Conservation (phyloP, 1,140 invertebrate genomes). For the Scylla paramamosain region DNA sequence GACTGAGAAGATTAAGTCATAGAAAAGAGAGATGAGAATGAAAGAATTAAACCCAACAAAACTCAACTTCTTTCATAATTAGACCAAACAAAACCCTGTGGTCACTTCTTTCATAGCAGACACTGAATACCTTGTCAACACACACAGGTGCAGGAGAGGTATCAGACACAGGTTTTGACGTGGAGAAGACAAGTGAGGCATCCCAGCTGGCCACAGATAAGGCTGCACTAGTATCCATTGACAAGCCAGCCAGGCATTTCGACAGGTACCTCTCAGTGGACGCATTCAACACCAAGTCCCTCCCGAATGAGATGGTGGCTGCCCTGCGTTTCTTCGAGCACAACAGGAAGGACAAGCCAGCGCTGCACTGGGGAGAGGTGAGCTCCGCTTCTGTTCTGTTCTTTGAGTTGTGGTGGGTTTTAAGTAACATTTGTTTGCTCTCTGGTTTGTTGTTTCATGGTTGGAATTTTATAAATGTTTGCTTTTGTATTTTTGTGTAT, state of each 20-base stretch:
- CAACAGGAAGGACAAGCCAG: constrained; percentile 79
- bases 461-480: too few relatives aligned
- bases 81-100: too few relatives aligned
- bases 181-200: neutral
- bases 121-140: too few relatives aligned
- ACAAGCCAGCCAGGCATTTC: constrained; percentile 22
- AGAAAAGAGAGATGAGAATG: too few relatives aligned
- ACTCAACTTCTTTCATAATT: too few relatives aligned
- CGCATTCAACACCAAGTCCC: constrained; percentile 79
- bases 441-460: neutral
- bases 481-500: too few relatives aligned
- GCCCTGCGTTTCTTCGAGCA: constrained; percentile 83
- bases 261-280: constrained; percentile 78
- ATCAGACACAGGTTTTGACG: constrained; percentile 61
- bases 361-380: constrained; percentile 82
- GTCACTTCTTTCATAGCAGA: too few relatives aligned
- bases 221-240: neutral
- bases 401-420: too few relatives aligned
- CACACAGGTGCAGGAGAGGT: constrained; percentile 61
- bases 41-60: too few relatives aligned
- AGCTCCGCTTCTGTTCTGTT: constrained; percentile 37
- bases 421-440: too few relatives aligned
- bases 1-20: too few relatives aligned
- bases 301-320: constrained; percentile 83
- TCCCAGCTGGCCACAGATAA: neutral